phyloP scores from a whole-genome alignment of 2,888 invertebrate species.

The Dryobotodes eremita region DNA sequence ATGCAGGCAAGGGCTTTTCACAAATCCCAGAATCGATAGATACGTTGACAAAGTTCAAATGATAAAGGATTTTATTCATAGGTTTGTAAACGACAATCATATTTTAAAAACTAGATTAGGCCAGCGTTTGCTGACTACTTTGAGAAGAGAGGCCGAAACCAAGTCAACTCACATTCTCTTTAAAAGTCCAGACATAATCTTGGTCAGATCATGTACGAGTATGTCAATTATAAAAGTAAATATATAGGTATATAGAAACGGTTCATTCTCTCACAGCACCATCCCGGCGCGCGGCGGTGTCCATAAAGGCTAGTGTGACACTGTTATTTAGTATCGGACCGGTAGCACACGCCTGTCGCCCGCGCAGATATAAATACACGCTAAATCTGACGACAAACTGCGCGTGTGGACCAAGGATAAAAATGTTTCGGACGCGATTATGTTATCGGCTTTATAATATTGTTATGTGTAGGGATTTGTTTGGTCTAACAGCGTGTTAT shows the following conservation, averaged over 20 bases:
- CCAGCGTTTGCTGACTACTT: too few relatives aligned
- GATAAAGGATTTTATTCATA: too few relatives aligned
- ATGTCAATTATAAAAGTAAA: not conserved
- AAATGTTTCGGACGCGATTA: conserved; percentile 53
- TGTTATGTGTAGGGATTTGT: not conserved
- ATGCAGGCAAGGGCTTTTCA: too few relatives aligned
- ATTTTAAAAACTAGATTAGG: too few relatives aligned
- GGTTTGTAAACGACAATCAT: too few relatives aligned
- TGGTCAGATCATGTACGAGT: too few relatives aligned
- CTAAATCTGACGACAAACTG: conserved; percentile 67
- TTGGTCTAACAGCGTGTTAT: conserved; percentile 1
- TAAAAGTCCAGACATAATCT: too few relatives aligned
- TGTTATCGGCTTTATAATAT: conserved; percentile 44
- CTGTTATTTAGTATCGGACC: conserved; percentile 89
- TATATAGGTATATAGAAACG: conserved; percentile 6
- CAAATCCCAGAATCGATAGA: not conserved
- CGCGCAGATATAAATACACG: conserved; percentile 65
- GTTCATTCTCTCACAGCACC: conserved; percentile 61
- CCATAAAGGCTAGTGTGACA: conserved; percentile 88
- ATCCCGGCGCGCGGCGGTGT: conserved; percentile 86
- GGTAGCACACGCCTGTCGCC: conserved; percentile 85
- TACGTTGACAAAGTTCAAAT: not conserved
- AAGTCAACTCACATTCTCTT: too few relatives aligned
- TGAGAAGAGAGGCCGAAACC: too few relatives aligned
- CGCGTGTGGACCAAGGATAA: conserved; percentile 40